Base-by-base conservation (phyloP, 2,113 vertebrate species). In the Pithys albifrons region DNA sequence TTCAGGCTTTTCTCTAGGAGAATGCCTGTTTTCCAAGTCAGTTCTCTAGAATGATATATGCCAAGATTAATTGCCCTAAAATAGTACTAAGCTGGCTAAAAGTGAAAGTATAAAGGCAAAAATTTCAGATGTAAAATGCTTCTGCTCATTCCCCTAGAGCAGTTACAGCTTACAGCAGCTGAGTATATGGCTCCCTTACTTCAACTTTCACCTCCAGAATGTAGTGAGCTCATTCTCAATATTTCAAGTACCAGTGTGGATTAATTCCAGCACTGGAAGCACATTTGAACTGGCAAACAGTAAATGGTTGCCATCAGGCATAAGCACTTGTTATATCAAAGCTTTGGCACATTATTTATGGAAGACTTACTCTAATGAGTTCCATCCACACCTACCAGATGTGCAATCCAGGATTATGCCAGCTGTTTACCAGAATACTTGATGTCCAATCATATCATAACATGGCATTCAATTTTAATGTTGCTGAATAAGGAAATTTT, bases 321-420 rank as follows among this genome's bases (percentile, higher is more conserved):
- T 94, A 96, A 97, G 76, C 62, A 81, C 91, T 94, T 96, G 82
- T 85, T 83, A 87, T 96, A 96, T 95, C 93, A 97, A 96, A 96
- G 90, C 69, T 96, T 94, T 97, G 97, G 97, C 97, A 97, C 94
- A 69, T 82, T 94, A 89, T 91, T 93, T 95, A 96, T 97, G 89
- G 86, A 96, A 96, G 92, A 95, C 81, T 96, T 95, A 90, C 80
- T 95, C 88, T 96, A 96, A 97, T 97, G 86, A 98, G 93, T 95
- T 96, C 90, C 94, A 94, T 94, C 93, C 91, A 94, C 94, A 97
- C 89, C 84, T 96, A 97, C 95, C 93, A 98, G 96, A 97, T 98
- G 96, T 95, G 78, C 84, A 95, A 93, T 79, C 69, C 80, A 94
- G 89, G 74, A 94, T 86, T 93, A 95, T 89, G 95, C 95, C 89